phyloP scores from a whole-genome alignment of 2,113 vertebrate genomes.

The Leptobrachium leishanense region DNA sequence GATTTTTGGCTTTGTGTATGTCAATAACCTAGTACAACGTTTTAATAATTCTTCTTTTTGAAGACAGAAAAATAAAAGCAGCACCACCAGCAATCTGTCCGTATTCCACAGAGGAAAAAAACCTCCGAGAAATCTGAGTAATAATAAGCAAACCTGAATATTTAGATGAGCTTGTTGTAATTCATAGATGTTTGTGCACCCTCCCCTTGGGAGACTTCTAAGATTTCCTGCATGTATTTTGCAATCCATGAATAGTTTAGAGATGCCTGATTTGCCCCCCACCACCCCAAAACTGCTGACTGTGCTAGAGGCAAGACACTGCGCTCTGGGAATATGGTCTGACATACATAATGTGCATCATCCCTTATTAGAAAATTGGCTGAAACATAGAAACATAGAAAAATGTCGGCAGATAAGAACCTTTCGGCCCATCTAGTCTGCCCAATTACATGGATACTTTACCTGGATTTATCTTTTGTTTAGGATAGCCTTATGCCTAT shows the following conservation, averaged over 20 bases:
- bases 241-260: conserved; percentile 5
- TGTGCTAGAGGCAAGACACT: neutral
- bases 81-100: neutral
- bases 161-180: conserved; percentile 28
- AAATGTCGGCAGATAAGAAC: too few relatives aligned
- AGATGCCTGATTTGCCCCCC: conserved; percentile 10
- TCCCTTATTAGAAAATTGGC: too few relatives aligned
- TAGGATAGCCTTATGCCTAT: too few relatives aligned
- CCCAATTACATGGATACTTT: too few relatives aligned
- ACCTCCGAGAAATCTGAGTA: conserved; percentile 8
- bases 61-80: neutral
- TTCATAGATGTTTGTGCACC: neutral
- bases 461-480: too few relatives aligned
- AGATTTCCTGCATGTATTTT: conserved; percentile 15
- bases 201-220: conserved; percentile 10
- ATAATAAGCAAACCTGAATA: conserved; percentile 17
- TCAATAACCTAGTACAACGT: too few relatives aligned
- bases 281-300: neutral
- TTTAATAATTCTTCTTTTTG: too few relatives aligned
- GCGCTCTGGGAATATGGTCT: neutral
- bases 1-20: too few relatives aligned
- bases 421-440: too few relatives aligned
- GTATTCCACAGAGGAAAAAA: neutral
- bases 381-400: too few relatives aligned
- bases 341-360: too few relatives aligned